Percentiles rank a stretch among this genome's conserved stretches.
These are phyloP conservation scores for Pilophorus perplexus DNA, from an alignment of 2,888 invertebrate species.

Conservation along the genomic window DNA sequence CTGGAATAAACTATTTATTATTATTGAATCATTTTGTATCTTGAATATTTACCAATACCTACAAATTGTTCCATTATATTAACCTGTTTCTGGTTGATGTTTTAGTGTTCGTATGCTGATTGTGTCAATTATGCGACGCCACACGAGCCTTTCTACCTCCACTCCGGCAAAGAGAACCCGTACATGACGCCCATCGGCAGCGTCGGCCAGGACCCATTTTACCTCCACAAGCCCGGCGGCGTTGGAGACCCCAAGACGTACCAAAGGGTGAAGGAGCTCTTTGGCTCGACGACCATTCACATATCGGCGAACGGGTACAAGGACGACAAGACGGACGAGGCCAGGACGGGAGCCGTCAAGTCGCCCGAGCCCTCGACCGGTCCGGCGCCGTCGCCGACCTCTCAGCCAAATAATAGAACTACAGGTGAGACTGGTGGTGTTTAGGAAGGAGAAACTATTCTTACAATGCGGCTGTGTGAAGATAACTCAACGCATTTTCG, in stretches of 20 bases:
- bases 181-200: slow-evolving; percentile 77
- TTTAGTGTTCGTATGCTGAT: slow-evolving; percentile 59
- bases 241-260: slow-evolving; percentile 33
- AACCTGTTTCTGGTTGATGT: no score
- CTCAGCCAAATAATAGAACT: slow-evolving; percentile 9
- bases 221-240: slow-evolving; percentile 66
- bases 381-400: slow-evolving; percentile 20
- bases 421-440: slow-evolving; percentile 3
- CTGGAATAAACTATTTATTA: no score
- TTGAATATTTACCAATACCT: no score
- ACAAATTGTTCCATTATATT: no score
- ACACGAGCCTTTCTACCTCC: slow-evolving; percentile 71
- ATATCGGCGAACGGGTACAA: not conserved
- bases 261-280: slow-evolving; percentile 43
- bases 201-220: slow-evolving; percentile 70
- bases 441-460: not conserved
- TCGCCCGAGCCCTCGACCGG: slow-evolving; percentile 11
- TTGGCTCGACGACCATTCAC: slow-evolving; percentile 10
- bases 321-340: not conserved
- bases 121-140: slow-evolving; percentile 57
- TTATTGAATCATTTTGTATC: not conserved
- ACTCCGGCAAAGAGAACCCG: slow-evolving; percentile 69
- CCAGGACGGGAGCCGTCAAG: not conserved
- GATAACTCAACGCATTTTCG: no score
- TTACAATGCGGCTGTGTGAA: no score